These are phyloP conservation scores for Atherinosoma microstoma DNA, from an alignment of 2,797 vertebrate species.

Conservation along the genomic window DNA sequence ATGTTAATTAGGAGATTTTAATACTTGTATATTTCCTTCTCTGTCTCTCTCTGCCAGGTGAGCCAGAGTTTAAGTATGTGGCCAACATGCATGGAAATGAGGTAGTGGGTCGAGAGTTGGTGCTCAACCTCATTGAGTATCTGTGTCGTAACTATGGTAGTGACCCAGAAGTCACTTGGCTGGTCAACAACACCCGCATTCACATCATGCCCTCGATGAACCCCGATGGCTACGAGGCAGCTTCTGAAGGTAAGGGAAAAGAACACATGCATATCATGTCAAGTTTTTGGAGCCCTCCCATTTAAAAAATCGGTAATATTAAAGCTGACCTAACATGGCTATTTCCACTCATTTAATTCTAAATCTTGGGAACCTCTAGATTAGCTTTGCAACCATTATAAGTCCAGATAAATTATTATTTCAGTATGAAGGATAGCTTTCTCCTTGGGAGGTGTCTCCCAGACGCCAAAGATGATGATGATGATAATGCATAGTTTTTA, in stretches of 20 bases:
- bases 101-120: constrained; percentile 93
- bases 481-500: no score
- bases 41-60: constrained; percentile 80
- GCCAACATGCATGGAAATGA: constrained; percentile 99
- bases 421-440: no score
- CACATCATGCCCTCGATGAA: constrained; percentile 99
- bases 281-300: not conserved
- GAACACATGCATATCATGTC: not conserved
- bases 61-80: constrained; percentile 97
- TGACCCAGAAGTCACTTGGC: constrained; percentile 90
- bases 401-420: no score
- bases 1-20: not conserved
- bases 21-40: not conserved
- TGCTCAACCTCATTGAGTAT: constrained; percentile 96
- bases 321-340: no score
- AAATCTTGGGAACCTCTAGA: no score
- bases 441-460: no score
- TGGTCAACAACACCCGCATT: constrained; percentile 92
- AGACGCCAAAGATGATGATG: no score
- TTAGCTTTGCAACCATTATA: no score
- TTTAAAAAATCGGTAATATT: not conserved
- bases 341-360: no score
- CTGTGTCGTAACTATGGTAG: constrained; percentile 94
- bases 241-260: constrained; percentile 87
- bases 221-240: constrained; percentile 94